A percentile compares a stretch with the other conserved stretches of the same genome.
phyloP scores from a whole-genome alignment of 2,113 vertebrate species.

The Pseudopipra pipra region DNA sequence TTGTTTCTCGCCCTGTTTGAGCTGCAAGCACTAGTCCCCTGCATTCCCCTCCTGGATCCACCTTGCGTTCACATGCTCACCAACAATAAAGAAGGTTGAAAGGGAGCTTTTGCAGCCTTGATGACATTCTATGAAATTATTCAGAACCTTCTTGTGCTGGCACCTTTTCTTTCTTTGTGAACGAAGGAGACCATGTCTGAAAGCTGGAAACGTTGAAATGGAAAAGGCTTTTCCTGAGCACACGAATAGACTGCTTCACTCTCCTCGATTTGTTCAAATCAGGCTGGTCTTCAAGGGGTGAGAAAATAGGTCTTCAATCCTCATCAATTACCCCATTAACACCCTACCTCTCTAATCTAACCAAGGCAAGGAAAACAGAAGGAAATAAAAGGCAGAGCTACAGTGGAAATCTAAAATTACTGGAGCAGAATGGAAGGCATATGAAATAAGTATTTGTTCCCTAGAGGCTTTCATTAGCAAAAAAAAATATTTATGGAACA shows the following conservation, averaged over 20 bases:
- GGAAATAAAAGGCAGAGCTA: conserved; percentile 17
- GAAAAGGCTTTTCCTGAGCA: conserved; percentile 56
- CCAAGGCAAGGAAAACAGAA: conserved; percentile 29
- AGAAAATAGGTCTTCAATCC: conserved; percentile 67
- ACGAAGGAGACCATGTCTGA: conserved; percentile 30
- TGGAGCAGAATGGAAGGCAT: neutral
- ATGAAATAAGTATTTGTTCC: conserved; percentile 7
- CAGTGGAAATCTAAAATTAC: neutral
- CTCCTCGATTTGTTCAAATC: conserved; percentile 51
- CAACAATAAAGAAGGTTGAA: conserved; percentile 31
- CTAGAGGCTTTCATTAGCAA: conserved; percentile 13
- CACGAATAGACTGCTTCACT: conserved; percentile 24
- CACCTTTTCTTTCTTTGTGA: conserved; percentile 14
- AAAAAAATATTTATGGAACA: conserved; percentile 18
- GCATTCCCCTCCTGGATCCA: conserved; percentile 57
- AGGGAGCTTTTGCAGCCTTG: neutral
- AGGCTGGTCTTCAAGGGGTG: conserved; percentile 29
- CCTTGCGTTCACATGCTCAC: conserved; percentile 16
- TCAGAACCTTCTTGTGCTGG: neutral
- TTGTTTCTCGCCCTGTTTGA: conserved; percentile 33
- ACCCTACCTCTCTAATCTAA: conserved; percentile 64
- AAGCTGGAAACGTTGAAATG: neutral
- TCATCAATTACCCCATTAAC: conserved; percentile 59
- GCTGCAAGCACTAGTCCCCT: conserved; percentile 48
- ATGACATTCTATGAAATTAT: neutral